Percentiles rank a stretch among this genome's conserved stretches.
Evolutionary conservation across 2,888 invertebrate species (phyloP).

Genomic region (Microlaimidae sp.): DNA sequence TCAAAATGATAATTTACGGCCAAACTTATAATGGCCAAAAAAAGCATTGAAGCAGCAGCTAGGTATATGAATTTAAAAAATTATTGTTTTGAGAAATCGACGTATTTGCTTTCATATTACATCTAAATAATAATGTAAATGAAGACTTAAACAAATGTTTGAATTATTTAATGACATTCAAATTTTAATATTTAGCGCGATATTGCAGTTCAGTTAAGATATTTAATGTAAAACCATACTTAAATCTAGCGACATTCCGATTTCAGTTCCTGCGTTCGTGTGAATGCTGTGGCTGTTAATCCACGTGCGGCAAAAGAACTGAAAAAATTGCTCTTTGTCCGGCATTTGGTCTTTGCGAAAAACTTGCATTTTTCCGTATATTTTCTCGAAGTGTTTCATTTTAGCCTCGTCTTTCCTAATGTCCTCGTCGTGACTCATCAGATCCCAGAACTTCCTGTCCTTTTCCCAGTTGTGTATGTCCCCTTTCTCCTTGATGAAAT

Average conservation of each 20-base stretch:
- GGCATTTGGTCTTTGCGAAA: conserved; percentile 18
- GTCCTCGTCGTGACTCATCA: conserved; percentile 11
- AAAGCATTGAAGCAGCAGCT: no score
- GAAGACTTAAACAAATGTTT: no score
- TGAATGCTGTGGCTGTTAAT: conserved; percentile 33
- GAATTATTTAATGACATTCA: no score
- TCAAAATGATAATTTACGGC: no score
- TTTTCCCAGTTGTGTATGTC: conserved; percentile 26
- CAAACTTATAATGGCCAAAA: no score
- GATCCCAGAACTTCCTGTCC: conserved; percentile 22
- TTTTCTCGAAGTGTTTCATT: conserved; percentile 29
- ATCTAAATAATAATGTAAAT: no score
- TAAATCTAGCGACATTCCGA: conserved; percentile 30
- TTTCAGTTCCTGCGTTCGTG: conserved; percentile 28
- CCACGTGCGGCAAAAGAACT: conserved; percentile 27
- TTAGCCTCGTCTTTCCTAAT: conserved; percentile 18
- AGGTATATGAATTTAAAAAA: no score
- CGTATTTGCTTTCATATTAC: no score
- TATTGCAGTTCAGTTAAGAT: no score
- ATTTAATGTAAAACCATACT: no score
- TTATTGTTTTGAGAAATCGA: no score
- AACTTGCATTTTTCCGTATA: conserved; percentile 18
- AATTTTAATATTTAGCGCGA: no score
- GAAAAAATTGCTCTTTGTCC: conserved; percentile 20
- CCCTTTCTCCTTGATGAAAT: conserved; percentile 25